phyloP scores from a whole-genome alignment of 2,888 invertebrate genomes.

The Anorthoa munda region DNA sequence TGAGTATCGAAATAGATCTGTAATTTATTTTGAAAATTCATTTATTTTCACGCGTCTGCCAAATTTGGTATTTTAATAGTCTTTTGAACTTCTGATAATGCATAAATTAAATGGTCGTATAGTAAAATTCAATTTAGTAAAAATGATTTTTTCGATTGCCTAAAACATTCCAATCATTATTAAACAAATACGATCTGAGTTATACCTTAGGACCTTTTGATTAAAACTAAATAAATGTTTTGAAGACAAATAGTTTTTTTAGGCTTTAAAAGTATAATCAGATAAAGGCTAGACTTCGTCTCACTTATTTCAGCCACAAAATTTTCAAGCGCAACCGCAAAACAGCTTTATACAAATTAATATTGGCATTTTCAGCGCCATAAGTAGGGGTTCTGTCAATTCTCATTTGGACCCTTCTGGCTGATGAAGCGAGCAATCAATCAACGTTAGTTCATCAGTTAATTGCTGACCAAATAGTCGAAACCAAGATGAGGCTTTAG shows the following conservation, averaged over 20 bases:
- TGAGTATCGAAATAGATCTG: slow-evolving; percentile 1
- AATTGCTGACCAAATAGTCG: slow-evolving; percentile 57
- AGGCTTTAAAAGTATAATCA: background rate
- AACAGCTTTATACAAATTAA: slow-evolving; percentile 2
- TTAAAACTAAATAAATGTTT: slow-evolving; percentile 6
- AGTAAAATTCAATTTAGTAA: slow-evolving; percentile 2
- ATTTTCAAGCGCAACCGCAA: too few relatives aligned
- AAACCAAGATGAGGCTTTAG: slow-evolving; percentile 22
- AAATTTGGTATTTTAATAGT: slow-evolving; percentile 10
- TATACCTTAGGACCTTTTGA: background rate
- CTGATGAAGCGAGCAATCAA: slow-evolving; percentile 62
- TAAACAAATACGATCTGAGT: background rate
- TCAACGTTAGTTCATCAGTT: slow-evolving; percentile 64
- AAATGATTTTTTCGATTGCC: background rate
- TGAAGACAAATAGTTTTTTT: background rate
- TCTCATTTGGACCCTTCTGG: slow-evolving; percentile 40
- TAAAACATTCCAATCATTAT: slow-evolving; percentile 11
- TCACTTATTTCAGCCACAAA: background rate
- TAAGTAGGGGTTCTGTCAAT: slow-evolving; percentile 30
- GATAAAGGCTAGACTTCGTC: background rate
- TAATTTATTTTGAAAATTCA: background rate
- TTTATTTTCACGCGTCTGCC: background rate
- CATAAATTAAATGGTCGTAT: background rate
- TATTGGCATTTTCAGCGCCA: slow-evolving; percentile 10
- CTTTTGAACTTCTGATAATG: background rate